phyloP scores from a whole-genome alignment of 2,888 invertebrate species.

The Chaitophorus viminalis region DNA sequence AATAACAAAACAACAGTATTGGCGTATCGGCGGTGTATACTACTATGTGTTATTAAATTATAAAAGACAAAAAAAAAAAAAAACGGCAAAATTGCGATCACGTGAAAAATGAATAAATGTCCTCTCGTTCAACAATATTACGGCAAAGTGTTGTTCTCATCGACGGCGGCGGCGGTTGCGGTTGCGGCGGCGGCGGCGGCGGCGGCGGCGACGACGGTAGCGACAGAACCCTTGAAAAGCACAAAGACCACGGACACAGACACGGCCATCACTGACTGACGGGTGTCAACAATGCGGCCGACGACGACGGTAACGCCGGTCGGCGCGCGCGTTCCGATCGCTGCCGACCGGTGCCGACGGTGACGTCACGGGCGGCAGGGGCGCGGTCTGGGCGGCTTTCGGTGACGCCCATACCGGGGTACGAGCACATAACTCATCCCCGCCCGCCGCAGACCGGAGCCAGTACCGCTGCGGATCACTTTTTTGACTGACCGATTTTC shows the following conservation, averaged over 20 bases:
- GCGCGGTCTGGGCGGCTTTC: constrained; percentile 64
- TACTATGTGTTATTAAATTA: background rate
- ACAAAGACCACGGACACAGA: constrained; percentile 55
- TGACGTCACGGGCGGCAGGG: constrained; percentile 65
- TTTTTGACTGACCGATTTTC: constrained; percentile 49
- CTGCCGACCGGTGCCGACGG: constrained; percentile 59
- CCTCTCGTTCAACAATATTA: background rate
- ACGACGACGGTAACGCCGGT: constrained; percentile 55
- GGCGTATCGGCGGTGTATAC: background rate
- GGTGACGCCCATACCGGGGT: constrained; percentile 62
- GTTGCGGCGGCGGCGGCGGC: constrained; percentile 7
- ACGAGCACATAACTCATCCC: constrained; percentile 64
- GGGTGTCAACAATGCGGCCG: constrained; percentile 62
- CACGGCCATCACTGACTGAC: constrained; percentile 63
- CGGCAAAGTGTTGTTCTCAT: background rate
- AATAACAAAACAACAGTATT: constrained; percentile 8
- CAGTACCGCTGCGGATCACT: constrained; percentile 50
- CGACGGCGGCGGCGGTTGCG: background rate
- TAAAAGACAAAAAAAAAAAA: background rate
- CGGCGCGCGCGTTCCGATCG: constrained; percentile 51
- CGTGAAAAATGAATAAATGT: background rate
- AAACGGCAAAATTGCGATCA: background rate
- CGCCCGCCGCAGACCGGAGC: constrained; percentile 56
- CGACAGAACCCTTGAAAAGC: constrained; percentile 39
- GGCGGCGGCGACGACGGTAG: background rate